Evolutionary conservation across 2,797 vertebrate genomes (phyloP), one percentile per base, ranked within the genome.

Genomic region (Sebastes vulpes): DNA sequence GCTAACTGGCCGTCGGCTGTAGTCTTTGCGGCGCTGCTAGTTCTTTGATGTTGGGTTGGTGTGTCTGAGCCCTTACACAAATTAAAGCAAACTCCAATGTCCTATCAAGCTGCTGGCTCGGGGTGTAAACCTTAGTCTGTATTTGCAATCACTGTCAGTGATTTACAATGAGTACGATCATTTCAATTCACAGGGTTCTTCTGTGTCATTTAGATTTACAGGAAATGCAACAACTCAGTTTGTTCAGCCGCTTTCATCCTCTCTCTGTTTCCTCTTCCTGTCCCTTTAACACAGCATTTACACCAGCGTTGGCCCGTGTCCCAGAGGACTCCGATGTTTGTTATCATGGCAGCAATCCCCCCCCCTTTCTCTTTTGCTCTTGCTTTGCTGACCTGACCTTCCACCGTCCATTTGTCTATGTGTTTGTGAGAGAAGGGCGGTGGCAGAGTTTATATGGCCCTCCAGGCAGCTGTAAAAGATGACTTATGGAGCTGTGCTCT

Each of bases 401-500:
- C 83, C 65, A 66, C 75, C 79, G 75, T 85, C 85, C 84, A 79
- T 82, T 82, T 61, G 35, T 88, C 54, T 74, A 10, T 80, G 74
- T 66, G 77, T 80, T 25, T 58, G 81, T 59, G 68, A 32, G 70
- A 63, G 82, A 77, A 84, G 85, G 85, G 80, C 63, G 64, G 75
- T 72, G 82, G 70, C 67, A 3, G 73, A 78, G 84, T 89, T 90
- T 87, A 85, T 85, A 91, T 28, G 64, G 74, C 88, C 87, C 89
- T 93, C 90, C 79, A 81, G 84, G 84, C 84, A 79, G 88, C 90
- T 75, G 86, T 93, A 94, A 92, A 92, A 93, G 42, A 92, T 90
- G 79, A 92, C 79, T 84, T 87, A 90, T 67, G 65, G 71, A 70
- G 56, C 68, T 48, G 32, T 18, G 67, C 79, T 67, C 69, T 35